phyloP scores from a whole-genome alignment of 2,113 vertebrate species.

The Notechis scutatus region DNA sequence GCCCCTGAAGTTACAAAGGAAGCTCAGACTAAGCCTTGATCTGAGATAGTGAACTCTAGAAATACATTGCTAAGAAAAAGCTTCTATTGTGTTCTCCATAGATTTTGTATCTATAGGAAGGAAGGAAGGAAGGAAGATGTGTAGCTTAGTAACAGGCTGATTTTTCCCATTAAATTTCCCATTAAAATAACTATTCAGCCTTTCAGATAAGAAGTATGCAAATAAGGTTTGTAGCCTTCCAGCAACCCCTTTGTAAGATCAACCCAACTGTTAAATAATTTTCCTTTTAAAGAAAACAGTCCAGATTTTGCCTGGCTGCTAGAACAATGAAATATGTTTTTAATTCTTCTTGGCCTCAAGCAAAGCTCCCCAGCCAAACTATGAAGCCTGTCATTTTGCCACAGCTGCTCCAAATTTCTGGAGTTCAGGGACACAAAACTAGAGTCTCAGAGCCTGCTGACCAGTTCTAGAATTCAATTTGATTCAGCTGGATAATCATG shows the following conservation, averaged over 20 bases:
- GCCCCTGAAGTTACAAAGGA: neutral
- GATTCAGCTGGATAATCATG: neutral
- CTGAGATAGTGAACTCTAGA: neutral
- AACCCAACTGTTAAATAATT: neutral
- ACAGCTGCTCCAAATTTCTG: neutral
- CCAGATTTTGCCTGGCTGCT: neutral
- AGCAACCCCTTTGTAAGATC: conserved; percentile 21
- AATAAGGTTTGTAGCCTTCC: conserved; percentile 16
- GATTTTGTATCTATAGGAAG: neutral
- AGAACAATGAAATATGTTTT: neutral
- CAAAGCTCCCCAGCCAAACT: neutral
- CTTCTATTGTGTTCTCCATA: neutral
- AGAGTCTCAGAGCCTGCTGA: neutral
- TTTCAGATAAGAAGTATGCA: conserved; percentile 25
- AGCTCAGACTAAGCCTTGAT: neutral
- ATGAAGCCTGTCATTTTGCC: neutral
- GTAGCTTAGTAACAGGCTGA: neutral
- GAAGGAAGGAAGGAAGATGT: neutral
- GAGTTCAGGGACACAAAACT: neutral
- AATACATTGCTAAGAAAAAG: neutral
- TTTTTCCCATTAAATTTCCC: conserved; percentile 10
- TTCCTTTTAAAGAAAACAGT: neutral
- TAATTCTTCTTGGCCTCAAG: neutral
- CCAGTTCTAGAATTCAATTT: neutral
- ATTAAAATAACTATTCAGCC: neutral